A percentile compares a stretch with the other conserved stretches of the same genome.
These are phyloP conservation scores for Cephus runcator DNA, from an alignment of 2,888 invertebrate genomes.

Conservation along the genomic window DNA sequence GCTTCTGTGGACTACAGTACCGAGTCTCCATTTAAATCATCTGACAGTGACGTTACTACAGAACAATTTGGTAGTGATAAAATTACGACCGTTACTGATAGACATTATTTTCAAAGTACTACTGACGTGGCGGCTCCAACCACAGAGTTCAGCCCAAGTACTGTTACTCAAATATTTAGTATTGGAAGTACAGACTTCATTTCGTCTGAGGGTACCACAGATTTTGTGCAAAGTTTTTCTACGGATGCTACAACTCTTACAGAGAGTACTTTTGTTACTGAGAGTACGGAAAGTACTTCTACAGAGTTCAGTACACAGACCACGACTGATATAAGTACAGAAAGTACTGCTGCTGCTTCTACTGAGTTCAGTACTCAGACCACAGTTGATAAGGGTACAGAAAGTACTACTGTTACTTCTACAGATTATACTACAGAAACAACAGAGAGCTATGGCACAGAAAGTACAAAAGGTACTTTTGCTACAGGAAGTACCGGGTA, in stretches of 20 bases:
- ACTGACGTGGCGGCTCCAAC: background rate
- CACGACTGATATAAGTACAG: background rate
- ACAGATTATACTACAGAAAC: slow-evolving; percentile 9
- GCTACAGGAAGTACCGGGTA: slow-evolving; percentile 11
- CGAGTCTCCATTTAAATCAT: background rate
- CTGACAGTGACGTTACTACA: background rate
- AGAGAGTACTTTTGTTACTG: background rate
- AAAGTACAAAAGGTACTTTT: slow-evolving; percentile 18
- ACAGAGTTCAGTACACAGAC: slow-evolving; percentile 2
- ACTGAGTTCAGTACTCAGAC: slow-evolving; percentile 8
- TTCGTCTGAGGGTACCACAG: background rate
- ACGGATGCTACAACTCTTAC: background rate
- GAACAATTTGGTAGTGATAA: background rate
- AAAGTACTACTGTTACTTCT: slow-evolving; percentile 17
- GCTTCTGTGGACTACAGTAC: background rate
- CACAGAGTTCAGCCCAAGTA: background rate
- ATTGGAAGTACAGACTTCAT: background rate
- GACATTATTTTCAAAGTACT: background rate
- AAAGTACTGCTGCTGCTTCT: background rate
- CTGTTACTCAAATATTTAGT: background rate
- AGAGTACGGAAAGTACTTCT: background rate
- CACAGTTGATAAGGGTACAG: background rate
- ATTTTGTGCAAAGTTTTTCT: background rate
- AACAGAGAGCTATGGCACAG: slow-evolving; percentile 3
- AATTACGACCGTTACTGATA: background rate